Base-by-base conservation (phyloP, 2,888 invertebrate species). In the Tenodera sinensis region DNA sequence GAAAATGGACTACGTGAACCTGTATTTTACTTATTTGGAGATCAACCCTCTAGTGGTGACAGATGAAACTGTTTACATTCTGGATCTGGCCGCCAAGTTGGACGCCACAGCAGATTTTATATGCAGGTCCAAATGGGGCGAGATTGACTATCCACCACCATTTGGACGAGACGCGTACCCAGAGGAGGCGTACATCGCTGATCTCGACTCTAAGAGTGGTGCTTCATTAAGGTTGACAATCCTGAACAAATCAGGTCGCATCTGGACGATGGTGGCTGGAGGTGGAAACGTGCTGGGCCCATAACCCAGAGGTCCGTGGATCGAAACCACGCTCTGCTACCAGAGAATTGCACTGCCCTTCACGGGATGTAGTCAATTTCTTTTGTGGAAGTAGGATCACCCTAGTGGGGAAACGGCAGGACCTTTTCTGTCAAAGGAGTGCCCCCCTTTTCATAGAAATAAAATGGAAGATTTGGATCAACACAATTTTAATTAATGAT, bases 191-290 rank as follows among this genome's bases (percentile, higher is more conserved):
- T 99, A 99, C 93, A 99, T 99, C 91, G 99, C 99, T 0, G 99
- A 99, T 92, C 93, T 99, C 93, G 99, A 99, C 93, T 97, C 99
- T 0, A 99, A 99, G 94, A 99, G 99, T 92, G 99, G 99, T 0
- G 99, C 99, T 20, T 99, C 99, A 91, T 95, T 99, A 88, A 99
- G 99, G 95, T 93, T 99, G 91, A 99, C 99, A 0, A 97, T 99
- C 91, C 94, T 99, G 83, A 99, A 99, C 94, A 97, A 98, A 91
- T 96, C 96, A 25, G 99, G 99, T 0, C 96, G 99, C 47, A 98
- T 99, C 92, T 99, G 99, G 99, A 99, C 99, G 0, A 99, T 99
- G 99, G 99, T 99, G 42, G 99, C 99, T 42, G 99, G 99, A 88
- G 99, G 99, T 90, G 99, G 97, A 90, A n/a, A n/a, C n/a, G n/a